Evolutionary conservation across 2,888 invertebrate species (phyloP), one percentile per base, ranked within the genome.

Genomic region (Lampropteryx suffumata): DNA sequence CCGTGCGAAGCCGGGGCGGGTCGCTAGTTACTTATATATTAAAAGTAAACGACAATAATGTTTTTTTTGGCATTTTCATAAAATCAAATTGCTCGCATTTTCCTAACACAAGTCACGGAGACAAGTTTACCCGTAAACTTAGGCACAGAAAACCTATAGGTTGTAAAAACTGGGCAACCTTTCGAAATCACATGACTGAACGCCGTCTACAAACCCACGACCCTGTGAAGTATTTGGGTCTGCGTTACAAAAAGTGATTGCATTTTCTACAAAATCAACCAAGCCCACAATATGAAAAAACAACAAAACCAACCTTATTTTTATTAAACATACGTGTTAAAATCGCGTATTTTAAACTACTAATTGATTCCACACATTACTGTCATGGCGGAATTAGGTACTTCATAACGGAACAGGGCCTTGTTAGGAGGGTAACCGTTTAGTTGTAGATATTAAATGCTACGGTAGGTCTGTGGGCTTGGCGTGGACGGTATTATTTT

Each of bases 381-480:
- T 55, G 39, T 42, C 36, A 32, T 41, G 39, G 21, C 32, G 42
- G 57, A 47, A 55, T 55, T 53, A 45, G 55, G 53, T 53, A 45
- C 55, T 47, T 36, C 34, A 49, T 63, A 63, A 57, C 64, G 63
- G 64, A 59, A 59, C 55, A 30, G 35, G 4, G n/a, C 61, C 62
- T 52, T 56, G 30, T 63, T 50, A 12, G 61, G 54, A 33, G 28
- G 35, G 43, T 39, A 21, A 62, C 54, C 47, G 58, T 51, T 56
- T 51, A 48, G 46, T 46, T 48, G 44, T 11, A 34, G 45, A 50
- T 56, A 59, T 48, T 40, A 54, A 46, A 46, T 45, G 13, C 39
- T 30, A 26, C 21, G 11, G 41, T 17, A n/a, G 39, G 27, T n/a
- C 13, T 10, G 12, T 27, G 27, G 39, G 39, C 33, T 28, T 29